Base-by-base conservation (phyloP, 2,113 vertebrate species). In the Macrotus californicus region DNA sequence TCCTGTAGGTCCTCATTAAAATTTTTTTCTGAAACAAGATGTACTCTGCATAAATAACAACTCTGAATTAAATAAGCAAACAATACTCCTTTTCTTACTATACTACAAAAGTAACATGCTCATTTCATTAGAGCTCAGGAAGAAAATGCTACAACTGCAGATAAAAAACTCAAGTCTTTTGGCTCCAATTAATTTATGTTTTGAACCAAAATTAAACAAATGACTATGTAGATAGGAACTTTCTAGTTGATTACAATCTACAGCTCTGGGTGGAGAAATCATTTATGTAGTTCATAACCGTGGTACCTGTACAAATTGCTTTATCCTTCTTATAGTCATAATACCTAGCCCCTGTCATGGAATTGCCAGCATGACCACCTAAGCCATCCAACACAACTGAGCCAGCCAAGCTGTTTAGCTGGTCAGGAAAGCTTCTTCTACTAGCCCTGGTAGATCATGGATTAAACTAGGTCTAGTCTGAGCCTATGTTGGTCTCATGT, bases 161-260 rank as follows among this genome's bases (percentile, higher is more conserved):
- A 87, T 43, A 29, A 46, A 75, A 75, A n/a, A 67, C 10, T n/a
- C 29, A 89, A 54, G 14, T 41, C 39, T 82, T 82, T 91, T 48
- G 16, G 61, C 6, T 56, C 43, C 13, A 81, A 54, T n/a, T 86
- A 56, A 81, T 67, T 89, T 75, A 76, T 15, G 4, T 46, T 96
- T 95, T 92, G 41, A 89, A 92, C 2, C 7, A 83, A 54, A 69
- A 76, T 86, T 43, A 93, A 73, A 76, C 59, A 89, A 94, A 90
- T 81, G 19, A 52, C 46, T 92, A 46, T 11, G 19, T 19, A 91
- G 86, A 77, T 8, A 89, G 21, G 26, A 48, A 93, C 88, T 73
- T 94, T 46, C 31, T 29, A 59, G 24, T 59, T 88, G 75, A 75
- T 67, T 95, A 54, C 95, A 85, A 75, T n/a, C 29, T 34, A 66